Base-by-base conservation (phyloP, 2,888 invertebrate genomes). In the Caenorhabditis angaria region DNA sequence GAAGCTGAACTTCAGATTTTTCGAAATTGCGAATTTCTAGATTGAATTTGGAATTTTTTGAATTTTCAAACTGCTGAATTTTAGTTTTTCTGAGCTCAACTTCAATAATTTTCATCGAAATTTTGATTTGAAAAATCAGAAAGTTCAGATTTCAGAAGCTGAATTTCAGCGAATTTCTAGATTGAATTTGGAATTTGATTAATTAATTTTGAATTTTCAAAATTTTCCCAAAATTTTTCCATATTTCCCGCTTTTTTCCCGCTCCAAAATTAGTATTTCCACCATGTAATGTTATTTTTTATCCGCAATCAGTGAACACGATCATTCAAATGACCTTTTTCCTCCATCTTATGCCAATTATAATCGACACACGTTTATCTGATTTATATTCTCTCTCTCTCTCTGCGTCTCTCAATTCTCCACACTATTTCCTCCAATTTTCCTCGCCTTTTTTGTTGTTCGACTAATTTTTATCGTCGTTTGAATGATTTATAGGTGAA, bases 311-410 rank as follows among this genome's bases (percentile, higher is more conserved):
- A 50, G 22, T 24, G 24, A 24, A 50, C 20, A 50, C 50, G 50
- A 50, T 50, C 50, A 24, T 8, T 3, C 6, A 24, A 50, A 50
- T 50, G 50, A 50, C 50, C 50, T 54, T 54, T 54, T 24, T 50
- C 6, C 35, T 35, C 14, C 35, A 35, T 35, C 8, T 67, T 68
- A 70, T 70, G 69, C 62, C 69, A 70, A 70, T 70, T 64, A 70
- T 57, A 55, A 55, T 28, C 24, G n/a, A 27, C 20, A n/a, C n/a
- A 27, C 25, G 28, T 22, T 20, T 70, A 70, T 70, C 70, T 68
- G 70, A 70, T 70, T 70, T 70, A 70, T 65, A 65, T 24, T 41
- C 50, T 5, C 50, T 48, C 41, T 60, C 32, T 29, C 12, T 25
- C 14, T 18, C 24, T 12, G 27, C 57, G 48, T 35, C 56, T 35